phyloP scores from a whole-genome alignment of 1,140 invertebrate species.

The Pristionchus pacificus region DNA sequence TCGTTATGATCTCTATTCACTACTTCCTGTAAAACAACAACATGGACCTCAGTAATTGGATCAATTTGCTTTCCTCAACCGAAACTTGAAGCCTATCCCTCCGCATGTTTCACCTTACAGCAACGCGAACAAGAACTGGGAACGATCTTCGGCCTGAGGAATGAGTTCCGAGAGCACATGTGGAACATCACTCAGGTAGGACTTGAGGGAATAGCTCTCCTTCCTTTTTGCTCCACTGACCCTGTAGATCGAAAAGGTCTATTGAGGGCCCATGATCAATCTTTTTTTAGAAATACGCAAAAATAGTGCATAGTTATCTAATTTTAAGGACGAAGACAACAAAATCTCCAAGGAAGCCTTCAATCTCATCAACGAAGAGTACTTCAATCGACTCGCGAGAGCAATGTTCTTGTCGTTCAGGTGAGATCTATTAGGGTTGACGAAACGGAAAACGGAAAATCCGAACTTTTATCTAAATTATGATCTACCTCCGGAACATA shows the following conservation, averaged over 20 bases:
- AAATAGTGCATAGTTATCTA: neutral
- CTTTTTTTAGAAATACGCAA: neutral
- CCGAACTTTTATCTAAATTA: too few relatives aligned
- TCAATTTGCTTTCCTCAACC: too few relatives aligned
- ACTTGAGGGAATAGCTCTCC: too few relatives aligned
- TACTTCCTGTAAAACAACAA: too few relatives aligned
- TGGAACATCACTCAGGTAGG: slow-evolving; percentile 54
- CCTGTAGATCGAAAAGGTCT: too few relatives aligned
- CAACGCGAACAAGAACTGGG: slow-evolving; percentile 44
- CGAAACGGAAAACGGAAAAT: slow-evolving; percentile 35
- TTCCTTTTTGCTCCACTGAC: too few relatives aligned
- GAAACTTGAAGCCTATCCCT: too few relatives aligned
- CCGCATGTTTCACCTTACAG: too few relatives aligned
- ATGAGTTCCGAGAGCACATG: slow-evolving; percentile 54
- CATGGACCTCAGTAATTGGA: too few relatives aligned
- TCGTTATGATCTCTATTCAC: too few relatives aligned
- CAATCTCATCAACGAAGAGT: slow-evolving; percentile 54
- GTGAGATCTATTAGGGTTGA: neutral
- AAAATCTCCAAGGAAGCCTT: slow-evolving; percentile 53
- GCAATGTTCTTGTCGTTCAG: slow-evolving; percentile 26
- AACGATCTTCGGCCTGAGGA: slow-evolving; percentile 48
- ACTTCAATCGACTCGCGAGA: slow-evolving; percentile 44
- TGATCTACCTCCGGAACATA: too few relatives aligned
- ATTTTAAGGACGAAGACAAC: slow-evolving; percentile 37
- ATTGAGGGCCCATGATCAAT: too few relatives aligned